Evolutionary conservation across 2,113 vertebrate species (phyloP).

Genomic region (Benitochromis conjunctus): DNA sequence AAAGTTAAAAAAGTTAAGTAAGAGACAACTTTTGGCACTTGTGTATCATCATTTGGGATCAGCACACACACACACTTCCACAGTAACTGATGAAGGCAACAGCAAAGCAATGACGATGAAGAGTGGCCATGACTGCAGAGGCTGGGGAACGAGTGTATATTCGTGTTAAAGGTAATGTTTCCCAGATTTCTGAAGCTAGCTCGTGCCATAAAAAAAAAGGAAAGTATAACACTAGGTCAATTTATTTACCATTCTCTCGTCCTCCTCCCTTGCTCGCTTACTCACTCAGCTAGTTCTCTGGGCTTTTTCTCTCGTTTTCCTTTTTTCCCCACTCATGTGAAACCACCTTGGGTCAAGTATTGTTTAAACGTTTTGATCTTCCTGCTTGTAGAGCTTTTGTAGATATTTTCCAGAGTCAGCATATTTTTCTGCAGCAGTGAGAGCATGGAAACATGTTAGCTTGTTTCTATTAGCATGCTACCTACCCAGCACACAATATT

Average conservation of each 20-base stretch:
- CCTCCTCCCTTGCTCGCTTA: not conserved
- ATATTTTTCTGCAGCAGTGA: not conserved
- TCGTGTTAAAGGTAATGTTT: conserved; percentile 33
- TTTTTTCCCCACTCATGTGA: not conserved
- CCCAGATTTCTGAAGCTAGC: not conserved
- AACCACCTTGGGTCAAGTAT: not conserved
- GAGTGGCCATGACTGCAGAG: conserved; percentile 28
- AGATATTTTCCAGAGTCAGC: not conserved
- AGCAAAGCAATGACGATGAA: conserved; percentile 25
- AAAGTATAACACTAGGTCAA: not conserved
- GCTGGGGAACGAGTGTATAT: not conserved
- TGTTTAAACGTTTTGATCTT: not conserved
- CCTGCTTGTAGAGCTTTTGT: not conserved
- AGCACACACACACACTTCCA: not conserved
- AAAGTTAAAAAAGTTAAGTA: not conserved
- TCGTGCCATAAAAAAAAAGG: not conserved
- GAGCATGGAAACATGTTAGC: not conserved
- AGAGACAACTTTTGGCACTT: not conserved
- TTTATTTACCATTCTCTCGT: not conserved
- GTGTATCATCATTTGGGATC: not conserved
- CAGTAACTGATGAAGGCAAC: conserved; percentile 45
- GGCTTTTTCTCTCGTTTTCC: not conserved
- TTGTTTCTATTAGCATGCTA: not conserved
- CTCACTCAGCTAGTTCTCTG: not conserved
- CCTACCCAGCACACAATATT: not conserved